phyloP scores from a whole-genome alignment of 2,888 invertebrate species.

The Osedax fenrisi region DNA sequence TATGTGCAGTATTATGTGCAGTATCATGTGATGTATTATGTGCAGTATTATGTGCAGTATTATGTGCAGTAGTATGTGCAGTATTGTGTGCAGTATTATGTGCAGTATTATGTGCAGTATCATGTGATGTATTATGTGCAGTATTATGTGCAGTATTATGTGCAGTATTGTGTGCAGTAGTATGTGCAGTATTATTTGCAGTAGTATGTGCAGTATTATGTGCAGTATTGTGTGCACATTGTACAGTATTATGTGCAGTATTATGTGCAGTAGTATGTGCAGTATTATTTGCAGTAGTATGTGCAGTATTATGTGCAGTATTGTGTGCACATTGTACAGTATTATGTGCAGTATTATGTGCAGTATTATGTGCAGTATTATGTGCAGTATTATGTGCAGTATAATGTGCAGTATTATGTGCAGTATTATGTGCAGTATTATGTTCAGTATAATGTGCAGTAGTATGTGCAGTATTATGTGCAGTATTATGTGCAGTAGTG shows the following conservation, averaged over 20 bases:
- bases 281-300: background rate
- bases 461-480: background rate
- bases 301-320: background rate
- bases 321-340: background rate
- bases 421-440: background rate
- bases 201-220: too few species aligned
- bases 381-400: background rate
- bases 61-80: too few species aligned
- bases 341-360: background rate
- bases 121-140: too few species aligned
- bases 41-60: too few species aligned
- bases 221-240: background rate
- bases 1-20: too few species aligned
- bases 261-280: background rate
- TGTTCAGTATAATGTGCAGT: background rate
- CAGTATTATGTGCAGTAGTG: background rate
- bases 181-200: too few species aligned
- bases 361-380: background rate
- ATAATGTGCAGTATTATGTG: background rate
- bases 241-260: background rate
- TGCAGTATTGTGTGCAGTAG: too few species aligned
- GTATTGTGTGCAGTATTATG: too few species aligned
- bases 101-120: too few species aligned
- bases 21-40: too few species aligned
- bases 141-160: too few species aligned